A percentile compares a stretch with the other conserved stretches of the same genome.
phyloP scores from a whole-genome alignment of 37 sponge, comb jelly and placozoan genomes.

The Lycopodina hypogea region DNA sequence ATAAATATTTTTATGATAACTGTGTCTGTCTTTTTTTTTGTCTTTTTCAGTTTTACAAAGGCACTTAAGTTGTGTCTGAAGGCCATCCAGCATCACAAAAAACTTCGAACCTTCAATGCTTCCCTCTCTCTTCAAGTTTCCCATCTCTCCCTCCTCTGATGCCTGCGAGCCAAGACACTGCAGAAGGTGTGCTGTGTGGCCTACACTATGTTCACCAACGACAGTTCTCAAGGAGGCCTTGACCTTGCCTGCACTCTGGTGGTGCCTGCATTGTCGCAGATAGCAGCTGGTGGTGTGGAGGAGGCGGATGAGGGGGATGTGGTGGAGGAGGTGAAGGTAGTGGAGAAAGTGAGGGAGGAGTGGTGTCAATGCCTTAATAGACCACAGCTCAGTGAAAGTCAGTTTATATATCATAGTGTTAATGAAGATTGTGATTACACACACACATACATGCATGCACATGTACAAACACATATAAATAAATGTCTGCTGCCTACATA shows the following conservation, averaged over 20 bases:
- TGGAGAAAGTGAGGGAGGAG: conserved; percentile 52
- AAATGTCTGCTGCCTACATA: no score
- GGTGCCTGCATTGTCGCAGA: conserved; percentile 25
- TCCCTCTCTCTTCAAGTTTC: neutral
- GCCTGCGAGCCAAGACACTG: neutral
- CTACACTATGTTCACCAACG: conserved; percentile 17
- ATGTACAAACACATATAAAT: no score
- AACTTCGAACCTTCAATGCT: neutral
- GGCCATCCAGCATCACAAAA: neutral
- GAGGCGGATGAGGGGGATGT: neutral
- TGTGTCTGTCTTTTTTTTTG: neutral
- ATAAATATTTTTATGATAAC: neutral
- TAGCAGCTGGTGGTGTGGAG: neutral
- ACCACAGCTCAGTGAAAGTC: conserved; percentile 46
- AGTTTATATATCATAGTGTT: neutral
- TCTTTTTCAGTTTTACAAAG: conserved; percentile 18
- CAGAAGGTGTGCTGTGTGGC: conserved; percentile 34
- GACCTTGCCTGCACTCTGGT: conserved; percentile 16
- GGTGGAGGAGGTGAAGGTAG: conserved; percentile 13
- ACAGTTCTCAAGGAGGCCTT: conserved; percentile 12
- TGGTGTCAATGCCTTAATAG: conserved; percentile 63
- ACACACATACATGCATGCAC: neutral
- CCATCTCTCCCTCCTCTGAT: conserved; percentile 1
- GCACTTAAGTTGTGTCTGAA: conserved; percentile 11
- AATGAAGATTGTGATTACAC: neutral